Evolutionary conservation across 2,797 vertebrate genomes (phyloP), one percentile per base, ranked within the genome.

Genomic region (Cichlasoma orientale): DNA sequence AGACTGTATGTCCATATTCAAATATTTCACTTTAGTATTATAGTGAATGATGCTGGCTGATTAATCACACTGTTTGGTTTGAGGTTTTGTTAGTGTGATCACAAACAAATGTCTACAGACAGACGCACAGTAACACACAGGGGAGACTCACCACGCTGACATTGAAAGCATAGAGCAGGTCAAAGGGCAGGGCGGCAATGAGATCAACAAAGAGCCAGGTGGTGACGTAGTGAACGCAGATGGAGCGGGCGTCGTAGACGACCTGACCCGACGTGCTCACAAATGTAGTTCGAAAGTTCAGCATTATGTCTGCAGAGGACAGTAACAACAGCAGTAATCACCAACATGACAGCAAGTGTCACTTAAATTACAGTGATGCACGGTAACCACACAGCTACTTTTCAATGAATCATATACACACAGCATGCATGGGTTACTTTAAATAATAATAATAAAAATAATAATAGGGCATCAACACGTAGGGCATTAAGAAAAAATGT

Each of bases 261-360:
- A 99, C 98, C 96, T 99, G 98, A 84, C 98, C 98, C 70, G 98
- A 98, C 83, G 97, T 98, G 95, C 98, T 99, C 94, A 99, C 98
- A 69, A 97, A 99, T 1, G 98, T 98, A 61, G 98, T 99, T 92
- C 97, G 97, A 87, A 99, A 99, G 94, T 98, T 99, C 93, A 99
- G 95, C 93, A 98, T 85, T 77, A 99, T 99, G 95, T 99, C 98
- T 99, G 96, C 59, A 76, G 79, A 72, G 72, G 75, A 80, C 11
- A 31, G 88, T 61, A 79, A 68, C 36, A 56, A 77, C 58, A 66
- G 63, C 71, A 79, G 68, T 75, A 77, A 59, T 25, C 6, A 36
- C 1, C 25, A 69, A 19, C 52, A 52, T 52, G 50, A n/a, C 50
- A n/a, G 50, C 18, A 68, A n/a, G 41, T 29, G 63, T 68, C 63